phyloP scores from a whole-genome alignment of 1,140 invertebrate species.

The Augochlora pura region DNA sequence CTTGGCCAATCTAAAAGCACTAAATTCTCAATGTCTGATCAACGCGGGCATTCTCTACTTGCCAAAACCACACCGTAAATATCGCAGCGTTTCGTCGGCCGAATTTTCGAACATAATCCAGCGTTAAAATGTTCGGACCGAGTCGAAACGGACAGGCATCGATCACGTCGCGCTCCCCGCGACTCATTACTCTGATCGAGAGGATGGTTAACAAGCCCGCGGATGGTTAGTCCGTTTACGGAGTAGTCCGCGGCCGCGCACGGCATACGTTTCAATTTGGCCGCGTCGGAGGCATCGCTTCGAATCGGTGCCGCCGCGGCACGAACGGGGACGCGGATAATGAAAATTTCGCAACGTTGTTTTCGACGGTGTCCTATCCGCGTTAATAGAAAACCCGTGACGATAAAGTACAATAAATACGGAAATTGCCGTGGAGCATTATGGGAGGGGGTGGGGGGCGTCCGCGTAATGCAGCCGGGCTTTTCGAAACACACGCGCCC shows the following conservation, averaged over 20 bases:
- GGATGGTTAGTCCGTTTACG: not conserved
- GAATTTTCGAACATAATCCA: too few species aligned
- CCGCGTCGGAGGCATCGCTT: too few species aligned
- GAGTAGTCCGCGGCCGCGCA: not conserved
- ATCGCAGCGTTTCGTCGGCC: too few species aligned
- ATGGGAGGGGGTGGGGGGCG: too few species aligned
- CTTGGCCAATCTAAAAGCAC: too few species aligned
- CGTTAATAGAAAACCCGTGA: constrained; percentile 2
- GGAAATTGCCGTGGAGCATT: not conserved
- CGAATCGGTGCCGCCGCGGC: too few species aligned
- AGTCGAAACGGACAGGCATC: too few species aligned
- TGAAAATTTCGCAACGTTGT: constrained; percentile 1
- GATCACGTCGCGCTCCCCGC: too few species aligned
- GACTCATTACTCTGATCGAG: not conserved
- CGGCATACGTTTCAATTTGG: not conserved
- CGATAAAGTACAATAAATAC: constrained; percentile 6
- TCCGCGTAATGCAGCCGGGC: not conserved
- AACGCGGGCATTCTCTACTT: too few species aligned
- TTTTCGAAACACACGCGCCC: not conserved
- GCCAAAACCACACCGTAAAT: too few species aligned
- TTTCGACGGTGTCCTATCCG: not conserved
- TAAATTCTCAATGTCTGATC: too few species aligned
- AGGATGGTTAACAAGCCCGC: not conserved
- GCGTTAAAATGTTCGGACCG: too few species aligned
- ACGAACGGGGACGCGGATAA: not conserved